Evolutionary conservation across 2,113 vertebrate species (phyloP).

Genomic region (Albula glossodonta): DNA sequence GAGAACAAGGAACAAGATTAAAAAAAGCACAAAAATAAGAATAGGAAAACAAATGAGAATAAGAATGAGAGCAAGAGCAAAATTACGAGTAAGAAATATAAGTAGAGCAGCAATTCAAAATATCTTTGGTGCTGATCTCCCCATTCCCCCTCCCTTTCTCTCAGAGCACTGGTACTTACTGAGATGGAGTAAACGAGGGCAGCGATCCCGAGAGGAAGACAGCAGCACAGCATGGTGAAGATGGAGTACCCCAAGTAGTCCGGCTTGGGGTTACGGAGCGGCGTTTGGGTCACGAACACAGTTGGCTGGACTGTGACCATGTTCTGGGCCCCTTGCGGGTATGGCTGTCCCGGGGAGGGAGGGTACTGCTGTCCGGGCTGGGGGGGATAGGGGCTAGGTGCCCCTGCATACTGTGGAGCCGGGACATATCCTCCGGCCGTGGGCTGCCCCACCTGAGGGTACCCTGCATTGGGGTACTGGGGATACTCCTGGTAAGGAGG

Average conservation of each 20-base stretch:
- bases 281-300: slow-evolving; percentile 42
- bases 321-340: slow-evolving; percentile 22
- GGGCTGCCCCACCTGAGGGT: slow-evolving; percentile 24
- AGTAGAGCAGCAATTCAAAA: neutral
- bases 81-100: too few relatives aligned
- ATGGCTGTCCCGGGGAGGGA: slow-evolving; percentile 10
- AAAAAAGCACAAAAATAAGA: too few relatives aligned
- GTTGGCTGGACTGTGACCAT: slow-evolving; percentile 53
- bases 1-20: too few relatives aligned
- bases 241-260: slow-evolving; percentile 76
- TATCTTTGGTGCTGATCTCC: neutral
- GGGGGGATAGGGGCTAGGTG: slow-evolving; percentile 14
- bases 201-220: slow-evolving; percentile 68
- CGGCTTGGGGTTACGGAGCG: slow-evolving; percentile 42
- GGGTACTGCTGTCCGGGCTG: slow-evolving; percentile 9
- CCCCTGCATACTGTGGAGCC: slow-evolving; percentile 27
- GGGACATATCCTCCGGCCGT: neutral
- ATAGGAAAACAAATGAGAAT: too few relatives aligned
- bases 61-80: too few relatives aligned
- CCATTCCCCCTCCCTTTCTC: neutral
- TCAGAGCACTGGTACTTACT: slow-evolving; percentile 59
- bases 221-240: slow-evolving; percentile 76
- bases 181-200: slow-evolving; percentile 67
- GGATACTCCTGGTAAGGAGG: slow-evolving; percentile 54
- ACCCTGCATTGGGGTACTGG: slow-evolving; percentile 26